These are phyloP conservation scores for Haemorhous mexicanus DNA, from an alignment of 2,113 vertebrate genomes.

Conservation along the genomic window DNA sequence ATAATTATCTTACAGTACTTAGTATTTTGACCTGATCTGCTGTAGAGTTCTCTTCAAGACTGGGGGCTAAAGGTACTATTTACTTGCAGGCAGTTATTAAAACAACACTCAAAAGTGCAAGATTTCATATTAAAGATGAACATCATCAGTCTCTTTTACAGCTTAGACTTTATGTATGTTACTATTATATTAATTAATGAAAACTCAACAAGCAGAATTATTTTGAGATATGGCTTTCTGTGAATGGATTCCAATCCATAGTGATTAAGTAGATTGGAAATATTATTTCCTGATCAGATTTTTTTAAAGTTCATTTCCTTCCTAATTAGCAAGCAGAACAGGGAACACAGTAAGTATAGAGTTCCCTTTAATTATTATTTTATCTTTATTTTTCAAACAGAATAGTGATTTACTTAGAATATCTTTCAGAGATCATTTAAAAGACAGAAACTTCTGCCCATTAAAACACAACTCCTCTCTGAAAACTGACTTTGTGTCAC, in stretches of 20 bases:
- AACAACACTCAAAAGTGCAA: neutral
- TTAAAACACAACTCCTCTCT: neutral
- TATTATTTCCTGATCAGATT: neutral
- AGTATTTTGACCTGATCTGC: neutral
- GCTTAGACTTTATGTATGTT: neutral
- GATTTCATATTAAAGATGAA: neutral
- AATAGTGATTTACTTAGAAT: neutral
- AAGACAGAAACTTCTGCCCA: constrained; percentile 27
- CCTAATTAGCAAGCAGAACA: neutral
- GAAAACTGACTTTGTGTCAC: constrained; percentile 46
- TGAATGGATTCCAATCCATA: neutral
- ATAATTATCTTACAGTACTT: neutral
- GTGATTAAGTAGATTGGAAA: neutral
- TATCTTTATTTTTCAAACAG: constrained; percentile 12
- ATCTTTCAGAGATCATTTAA: neutral
- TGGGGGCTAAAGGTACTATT: neutral
- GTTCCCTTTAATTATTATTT: neutral
- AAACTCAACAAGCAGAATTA: neutral
- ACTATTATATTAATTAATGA: neutral
- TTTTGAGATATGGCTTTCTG: neutral
- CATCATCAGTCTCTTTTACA: neutral
- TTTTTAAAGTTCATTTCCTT: neutral
- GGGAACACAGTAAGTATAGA: neutral
- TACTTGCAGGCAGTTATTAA: neutral
- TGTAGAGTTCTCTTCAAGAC: neutral